These are phyloP conservation scores for Agrypnia vestita DNA, from an alignment of 1,140 invertebrate species.

Conservation along the genomic window DNA sequence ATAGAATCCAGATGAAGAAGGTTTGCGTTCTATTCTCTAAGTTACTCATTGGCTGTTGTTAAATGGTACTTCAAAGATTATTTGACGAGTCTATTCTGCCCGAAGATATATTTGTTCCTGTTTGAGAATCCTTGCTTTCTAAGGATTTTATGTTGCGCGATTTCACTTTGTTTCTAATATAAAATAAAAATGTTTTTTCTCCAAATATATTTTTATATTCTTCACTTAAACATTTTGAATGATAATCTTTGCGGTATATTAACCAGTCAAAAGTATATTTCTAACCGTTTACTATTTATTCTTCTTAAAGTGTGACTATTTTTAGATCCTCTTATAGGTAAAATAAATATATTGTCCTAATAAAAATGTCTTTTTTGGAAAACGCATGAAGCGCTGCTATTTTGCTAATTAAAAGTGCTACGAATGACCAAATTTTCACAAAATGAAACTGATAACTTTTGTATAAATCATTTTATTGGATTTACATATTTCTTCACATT, in stretches of 20 bases:
- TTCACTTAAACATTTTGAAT: background rate
- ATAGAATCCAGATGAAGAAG: too few relatives aligned
- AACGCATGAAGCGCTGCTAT: constrained; percentile 14
- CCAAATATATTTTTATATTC: too few relatives aligned
- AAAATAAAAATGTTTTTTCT: too few relatives aligned
- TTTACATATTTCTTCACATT: constrained; percentile 6
- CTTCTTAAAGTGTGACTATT: constrained; percentile 54
- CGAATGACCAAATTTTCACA: constrained; percentile 27
- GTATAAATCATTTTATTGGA: constrained; percentile 11
- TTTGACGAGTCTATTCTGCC: too few relatives aligned
- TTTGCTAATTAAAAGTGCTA: background rate
- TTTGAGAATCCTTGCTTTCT: too few relatives aligned
- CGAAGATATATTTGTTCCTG: too few relatives aligned
- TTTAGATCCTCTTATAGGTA: constrained; percentile 58
- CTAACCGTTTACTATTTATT: constrained; percentile 33
- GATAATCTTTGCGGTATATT: constrained; percentile 5
- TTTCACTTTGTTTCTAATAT: too few relatives aligned
- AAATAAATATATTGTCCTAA: background rate
- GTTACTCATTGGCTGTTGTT: too few relatives aligned
- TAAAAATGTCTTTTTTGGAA: constrained; percentile 5
- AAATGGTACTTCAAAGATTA: too few relatives aligned
- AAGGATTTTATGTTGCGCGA: too few relatives aligned
- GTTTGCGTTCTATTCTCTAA: too few relatives aligned
- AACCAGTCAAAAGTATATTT: constrained; percentile 39
- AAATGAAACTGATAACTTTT: constrained; percentile 21